Evolutionary conservation across 2,113 vertebrate genomes (phyloP).

Genomic region (Otis tarda): DNA sequence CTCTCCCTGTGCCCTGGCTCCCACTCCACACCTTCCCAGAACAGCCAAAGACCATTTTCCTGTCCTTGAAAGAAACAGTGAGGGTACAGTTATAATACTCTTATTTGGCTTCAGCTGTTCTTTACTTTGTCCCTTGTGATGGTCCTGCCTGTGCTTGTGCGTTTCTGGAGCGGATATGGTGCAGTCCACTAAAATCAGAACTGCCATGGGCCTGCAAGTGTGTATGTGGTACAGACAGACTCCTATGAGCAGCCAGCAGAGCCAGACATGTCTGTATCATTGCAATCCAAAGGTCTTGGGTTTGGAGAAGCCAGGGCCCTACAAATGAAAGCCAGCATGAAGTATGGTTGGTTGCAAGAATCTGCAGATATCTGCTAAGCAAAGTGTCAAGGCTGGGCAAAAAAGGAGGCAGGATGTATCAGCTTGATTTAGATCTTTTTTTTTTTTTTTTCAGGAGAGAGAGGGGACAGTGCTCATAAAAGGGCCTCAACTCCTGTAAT

Average conservation of each 20-base stretch:
- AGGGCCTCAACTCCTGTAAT: not conserved
- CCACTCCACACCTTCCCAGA: not conserved
- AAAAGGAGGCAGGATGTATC: not conserved
- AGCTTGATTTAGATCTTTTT: not conserved
- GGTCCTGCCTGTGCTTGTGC: not conserved
- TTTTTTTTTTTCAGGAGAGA: not conserved
- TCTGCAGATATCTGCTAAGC: not conserved
- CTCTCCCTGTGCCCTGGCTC: no score
- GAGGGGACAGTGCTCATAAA: not conserved
- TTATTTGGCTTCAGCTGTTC: not conserved
- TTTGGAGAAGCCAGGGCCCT: not conserved
- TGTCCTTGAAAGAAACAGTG: not conserved
- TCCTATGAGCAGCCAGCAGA: not conserved
- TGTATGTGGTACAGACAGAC: not conserved
- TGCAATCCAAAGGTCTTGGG: not conserved
- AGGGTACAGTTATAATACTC: not conserved
- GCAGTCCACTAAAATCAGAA: not conserved
- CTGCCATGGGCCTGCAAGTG: not conserved
- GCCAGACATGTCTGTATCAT: not conserved
- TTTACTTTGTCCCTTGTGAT: not conserved
- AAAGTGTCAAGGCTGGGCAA: not conserved
- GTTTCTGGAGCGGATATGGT: not conserved
- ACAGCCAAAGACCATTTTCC: not conserved
- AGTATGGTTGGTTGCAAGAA: not conserved
- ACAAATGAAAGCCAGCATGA: not conserved